Conservation (phyloP, 2,888 invertebrate genomes). For the Megastigmus dorsalis region DNA sequence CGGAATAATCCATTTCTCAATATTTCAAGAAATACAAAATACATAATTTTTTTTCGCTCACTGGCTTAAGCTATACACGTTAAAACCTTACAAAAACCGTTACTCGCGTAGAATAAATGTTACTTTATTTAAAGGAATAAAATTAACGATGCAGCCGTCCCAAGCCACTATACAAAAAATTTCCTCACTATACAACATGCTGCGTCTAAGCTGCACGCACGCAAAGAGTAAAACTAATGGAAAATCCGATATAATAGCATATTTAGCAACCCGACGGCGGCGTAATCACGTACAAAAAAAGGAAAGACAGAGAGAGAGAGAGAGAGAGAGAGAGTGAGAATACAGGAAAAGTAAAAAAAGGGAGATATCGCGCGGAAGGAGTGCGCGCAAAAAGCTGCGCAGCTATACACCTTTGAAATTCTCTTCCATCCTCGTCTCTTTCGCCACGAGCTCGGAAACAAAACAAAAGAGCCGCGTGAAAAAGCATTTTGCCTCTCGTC, state of each 20-base stretch:
- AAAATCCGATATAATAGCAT: constrained; percentile 24
- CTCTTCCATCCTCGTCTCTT: background rate
- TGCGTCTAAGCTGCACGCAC: background rate
- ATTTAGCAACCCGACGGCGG: background rate
- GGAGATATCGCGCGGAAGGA: background rate
- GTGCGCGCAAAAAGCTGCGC: background rate
- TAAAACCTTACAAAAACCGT: too few species aligned
- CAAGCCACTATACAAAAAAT: too few species aligned
- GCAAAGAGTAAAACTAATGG: background rate
- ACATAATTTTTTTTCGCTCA: too few species aligned
- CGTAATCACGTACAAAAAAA: background rate
- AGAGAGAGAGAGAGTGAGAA: background rate
- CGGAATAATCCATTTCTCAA: too few species aligned
- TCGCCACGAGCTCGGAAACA: constrained; percentile 21
- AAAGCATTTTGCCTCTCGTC: constrained; percentile 40
- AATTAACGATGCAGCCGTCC: too few species aligned
- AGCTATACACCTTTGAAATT: constrained; percentile 25
- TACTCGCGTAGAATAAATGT: too few species aligned
- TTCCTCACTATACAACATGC: background rate
- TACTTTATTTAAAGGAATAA: too few species aligned
- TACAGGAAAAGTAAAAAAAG: background rate
- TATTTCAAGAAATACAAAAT: too few species aligned
- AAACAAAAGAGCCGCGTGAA: constrained; percentile 43
- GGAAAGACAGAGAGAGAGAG: background rate
- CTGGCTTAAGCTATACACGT: too few species aligned